Evolutionary conservation across 2,113 vertebrate genomes (phyloP).

Genomic region (Neotoma lepida): DNA sequence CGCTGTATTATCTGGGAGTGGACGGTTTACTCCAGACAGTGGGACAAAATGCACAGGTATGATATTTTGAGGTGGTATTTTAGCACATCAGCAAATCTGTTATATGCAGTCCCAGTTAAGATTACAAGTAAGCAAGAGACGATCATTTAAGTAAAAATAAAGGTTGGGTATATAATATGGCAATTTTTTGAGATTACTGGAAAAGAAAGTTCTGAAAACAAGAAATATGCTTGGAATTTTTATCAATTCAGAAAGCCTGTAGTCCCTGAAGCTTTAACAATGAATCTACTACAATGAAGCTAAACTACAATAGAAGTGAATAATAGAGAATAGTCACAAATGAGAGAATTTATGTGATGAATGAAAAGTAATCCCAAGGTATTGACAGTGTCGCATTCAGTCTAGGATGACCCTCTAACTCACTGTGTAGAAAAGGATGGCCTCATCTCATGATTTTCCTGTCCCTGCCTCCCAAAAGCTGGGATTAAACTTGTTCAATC

Average conservation of each 20-base stretch:
- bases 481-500: background rate
- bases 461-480: background rate
- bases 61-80: background rate
- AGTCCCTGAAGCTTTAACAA: background rate
- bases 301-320: background rate
- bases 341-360: background rate
- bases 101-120: background rate
- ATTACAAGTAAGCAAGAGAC: background rate
- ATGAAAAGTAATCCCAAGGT: background rate
- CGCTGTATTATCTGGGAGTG: background rate
- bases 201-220: conserved; percentile 13
- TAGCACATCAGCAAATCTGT: background rate
- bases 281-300: background rate
- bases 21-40: background rate
- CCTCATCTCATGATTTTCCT: too few relatives aligned
- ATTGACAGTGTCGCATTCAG: background rate
- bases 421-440: background rate
- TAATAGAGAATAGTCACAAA: background rate
- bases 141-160: background rate
- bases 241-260: background rate
- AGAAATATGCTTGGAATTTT: background rate
- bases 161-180: background rate
- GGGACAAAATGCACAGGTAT: background rate
- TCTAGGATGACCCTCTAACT: background rate
- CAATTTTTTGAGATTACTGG: background rate